Percentiles rank a stretch among this genome's conserved stretches.
Evolutionary conservation across 2,888 invertebrate genomes (phyloP).

Genomic region (Galerucella calmariensis): DNA sequence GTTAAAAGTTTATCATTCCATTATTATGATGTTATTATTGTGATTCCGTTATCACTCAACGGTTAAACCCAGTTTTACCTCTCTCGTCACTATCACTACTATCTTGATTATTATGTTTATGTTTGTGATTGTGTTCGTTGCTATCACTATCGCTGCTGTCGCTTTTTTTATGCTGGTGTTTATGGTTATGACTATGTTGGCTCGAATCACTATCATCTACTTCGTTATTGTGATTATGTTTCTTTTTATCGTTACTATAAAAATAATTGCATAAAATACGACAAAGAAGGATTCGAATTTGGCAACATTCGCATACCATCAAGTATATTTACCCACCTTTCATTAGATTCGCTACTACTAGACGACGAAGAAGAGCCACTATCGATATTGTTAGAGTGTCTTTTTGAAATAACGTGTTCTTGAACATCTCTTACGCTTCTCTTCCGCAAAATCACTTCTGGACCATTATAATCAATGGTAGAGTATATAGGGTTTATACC

Average conservation of each 20-base stretch:
- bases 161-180: conserved; percentile 18
- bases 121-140: conserved; percentile 25
- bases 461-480: background rate
- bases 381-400: background rate
- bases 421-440: conserved; percentile 8
- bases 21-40: background rate
- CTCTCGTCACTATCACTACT: conserved; percentile 27
- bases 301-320: background rate
- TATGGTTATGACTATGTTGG: conserved; percentile 19
- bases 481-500: background rate
- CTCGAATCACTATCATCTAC: conserved; percentile 28
- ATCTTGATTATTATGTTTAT: conserved; percentile 10
- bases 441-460: conserved; percentile 19
- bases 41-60: background rate
- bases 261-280: background rate
- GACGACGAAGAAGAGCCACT: conserved; percentile 1
- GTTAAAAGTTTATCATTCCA: background rate
- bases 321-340: background rate
- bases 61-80: conserved; percentile 1
- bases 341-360: conserved; percentile 10
- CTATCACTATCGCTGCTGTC: conserved; percentile 35
- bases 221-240: conserved; percentile 13
- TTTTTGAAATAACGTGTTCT: background rate
- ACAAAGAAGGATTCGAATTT: background rate
- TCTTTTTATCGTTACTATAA: conserved; percentile 2